Base-by-base conservation (phyloP, 2,888 invertebrate species). In the Phalera bucephala region DNA sequence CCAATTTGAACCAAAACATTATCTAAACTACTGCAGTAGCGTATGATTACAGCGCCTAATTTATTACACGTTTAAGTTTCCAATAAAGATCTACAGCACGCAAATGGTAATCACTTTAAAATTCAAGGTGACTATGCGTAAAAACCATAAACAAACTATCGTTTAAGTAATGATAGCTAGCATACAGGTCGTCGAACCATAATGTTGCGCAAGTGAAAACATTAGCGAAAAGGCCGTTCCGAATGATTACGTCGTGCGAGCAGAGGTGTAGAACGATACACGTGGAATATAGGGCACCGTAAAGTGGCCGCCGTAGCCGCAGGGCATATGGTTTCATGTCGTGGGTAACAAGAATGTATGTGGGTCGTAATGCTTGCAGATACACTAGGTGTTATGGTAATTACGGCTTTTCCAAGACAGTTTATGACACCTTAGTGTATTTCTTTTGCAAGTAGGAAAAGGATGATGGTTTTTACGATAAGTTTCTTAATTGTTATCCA, bases 161-260 rank as follows among this genome's bases (percentile, higher is more conserved):
- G 32, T 23, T 45, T 29, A 28, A 44, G 35, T 28, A 27, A 36
- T 40, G 47, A 35, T 31, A 10, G 45, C 10, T 22, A 23, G 14
- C 29, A 19, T 45, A 33, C 8, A 23, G 46, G 50, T 60, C 57
- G 36, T 42, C 31, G 53, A 45, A 46, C 57, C 35, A 33, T 56
- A 42, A 31, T 39, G 43, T 72, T 76, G 57, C 65, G 65, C 61
- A 70, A 77, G 56, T 57, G 48, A 62, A 61, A 56, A 59, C 51
- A 57, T 64, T 64, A 62, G 66, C 59, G 38, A 50, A 59, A 63
- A 67, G 57, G 57, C 59, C 61, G 51, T 42, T 48, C 35, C 36
- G 32, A 43, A 30, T 40, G 38, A 48, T 56, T 61, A 46, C 46
- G 35, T 37, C 31, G 39, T 33, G 47, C 31, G 33, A 31, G 41